These are phyloP conservation scores for Palloptera scutellata DNA, from an alignment of 2,888 invertebrate genomes.

Conservation along the genomic window DNA sequence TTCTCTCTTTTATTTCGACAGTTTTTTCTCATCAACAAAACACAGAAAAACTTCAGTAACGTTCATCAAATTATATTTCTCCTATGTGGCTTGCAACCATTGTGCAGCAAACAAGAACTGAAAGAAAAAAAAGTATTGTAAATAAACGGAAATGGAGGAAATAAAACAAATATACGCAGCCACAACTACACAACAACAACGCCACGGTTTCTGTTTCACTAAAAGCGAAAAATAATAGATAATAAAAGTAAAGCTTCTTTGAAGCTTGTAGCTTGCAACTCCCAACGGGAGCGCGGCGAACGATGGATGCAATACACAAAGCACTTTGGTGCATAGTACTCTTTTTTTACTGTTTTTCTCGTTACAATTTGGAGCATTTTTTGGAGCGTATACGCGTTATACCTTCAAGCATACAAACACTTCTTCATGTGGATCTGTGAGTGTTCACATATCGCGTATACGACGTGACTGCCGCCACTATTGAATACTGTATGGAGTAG, in stretches of 20 bases:
- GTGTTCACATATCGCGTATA: constrained; percentile 24
- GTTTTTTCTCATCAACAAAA: background rate
- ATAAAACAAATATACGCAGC: background rate
- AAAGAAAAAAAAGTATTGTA: too few relatives aligned
- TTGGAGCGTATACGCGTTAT: constrained; percentile 38
- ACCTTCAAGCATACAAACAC: too few relatives aligned
- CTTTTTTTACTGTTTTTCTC: background rate
- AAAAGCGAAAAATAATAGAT: background rate
- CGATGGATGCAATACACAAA: background rate
- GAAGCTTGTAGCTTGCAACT: background rate
- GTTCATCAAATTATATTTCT: constrained; percentile 27
- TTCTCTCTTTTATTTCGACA: background rate
- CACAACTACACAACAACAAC: background rate
- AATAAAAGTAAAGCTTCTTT: background rate
- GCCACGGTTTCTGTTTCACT: background rate
- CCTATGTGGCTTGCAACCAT: constrained; percentile 19
- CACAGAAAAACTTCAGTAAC: constrained; percentile 16
- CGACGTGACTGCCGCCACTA: constrained; percentile 21
- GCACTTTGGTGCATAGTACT: background rate
- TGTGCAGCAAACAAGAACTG: background rate
- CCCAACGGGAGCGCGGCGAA: background rate
- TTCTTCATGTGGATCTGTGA: constrained; percentile 35
- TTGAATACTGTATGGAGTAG: background rate
- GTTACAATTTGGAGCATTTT: constrained; percentile 30
- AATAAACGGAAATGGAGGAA: background rate